phyloP scores from a whole-genome alignment of 2,888 invertebrate species.

The Drosophila anceps region DNA sequence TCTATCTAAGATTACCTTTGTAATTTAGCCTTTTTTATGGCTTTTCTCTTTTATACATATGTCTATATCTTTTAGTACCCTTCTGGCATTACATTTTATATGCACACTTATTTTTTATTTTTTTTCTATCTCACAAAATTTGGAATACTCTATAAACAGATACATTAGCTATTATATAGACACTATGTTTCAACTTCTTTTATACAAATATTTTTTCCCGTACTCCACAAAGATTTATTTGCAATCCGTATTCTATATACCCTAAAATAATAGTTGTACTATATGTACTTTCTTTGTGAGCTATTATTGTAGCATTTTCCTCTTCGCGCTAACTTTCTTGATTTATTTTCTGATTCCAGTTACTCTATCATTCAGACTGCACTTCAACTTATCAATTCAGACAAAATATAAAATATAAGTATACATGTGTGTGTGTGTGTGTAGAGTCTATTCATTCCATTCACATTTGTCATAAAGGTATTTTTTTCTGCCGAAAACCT shows the following conservation, averaged over 20 bases:
- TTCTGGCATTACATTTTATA: too few species aligned
- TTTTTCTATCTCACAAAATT: too few species aligned
- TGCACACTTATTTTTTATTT: too few species aligned
- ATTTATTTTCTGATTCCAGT: slow-evolving; percentile 17
- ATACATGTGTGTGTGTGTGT: neutral
- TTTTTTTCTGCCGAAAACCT: slow-evolving; percentile 4
- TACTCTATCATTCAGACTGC: slow-evolving; percentile 4
- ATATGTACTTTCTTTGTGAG: too few species aligned
- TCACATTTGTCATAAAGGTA: slow-evolving; percentile 34
- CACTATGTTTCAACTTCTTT: too few species aligned
- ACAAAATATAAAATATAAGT: slow-evolving; percentile 25
- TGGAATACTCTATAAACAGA: too few species aligned
- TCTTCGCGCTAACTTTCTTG: slow-evolving; percentile 5
- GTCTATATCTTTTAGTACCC: too few species aligned
- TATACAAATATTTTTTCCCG: too few species aligned
- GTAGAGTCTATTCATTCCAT: slow-evolving; percentile 23
- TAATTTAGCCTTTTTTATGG: too few species aligned
- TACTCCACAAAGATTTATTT: too few species aligned
- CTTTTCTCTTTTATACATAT: too few species aligned
- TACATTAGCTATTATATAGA: too few species aligned
- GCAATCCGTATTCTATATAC: neutral
- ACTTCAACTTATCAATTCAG: slow-evolving; percentile 53
- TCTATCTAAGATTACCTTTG: neutral
- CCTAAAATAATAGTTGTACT: neutral
- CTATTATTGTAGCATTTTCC: neutral